Percentiles rank a stretch among this genome's conserved stretches.
These are phyloP conservation scores for Danaus melanippus DNA, from an alignment of 1,140 invertebrate genomes.

Conservation along the genomic window DNA sequence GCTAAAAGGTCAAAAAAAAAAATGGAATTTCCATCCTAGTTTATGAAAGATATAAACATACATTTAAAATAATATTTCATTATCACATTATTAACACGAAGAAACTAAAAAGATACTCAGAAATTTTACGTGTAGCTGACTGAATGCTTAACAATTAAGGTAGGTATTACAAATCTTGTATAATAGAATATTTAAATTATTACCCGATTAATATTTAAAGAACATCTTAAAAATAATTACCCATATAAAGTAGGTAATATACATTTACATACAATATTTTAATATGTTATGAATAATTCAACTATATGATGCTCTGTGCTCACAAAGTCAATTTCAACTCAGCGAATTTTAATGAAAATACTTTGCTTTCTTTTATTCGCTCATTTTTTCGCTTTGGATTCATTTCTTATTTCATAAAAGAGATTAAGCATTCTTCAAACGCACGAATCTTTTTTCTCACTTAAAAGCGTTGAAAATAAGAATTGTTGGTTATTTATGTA, in stretches of 20 bases:
- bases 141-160: background rate
- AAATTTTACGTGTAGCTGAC: background rate
- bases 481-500: no score
- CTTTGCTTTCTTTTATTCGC: constrained; percentile 27
- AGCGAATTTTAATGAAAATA: constrained; percentile 33
- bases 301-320: constrained; percentile 29
- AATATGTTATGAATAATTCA: constrained; percentile 32
- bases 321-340: constrained; percentile 33
- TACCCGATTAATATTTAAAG: constrained; percentile 4
- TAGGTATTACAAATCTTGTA: background rate
- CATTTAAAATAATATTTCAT: no score
- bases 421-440: constrained; percentile 32
- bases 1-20: no score
- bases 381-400: constrained; percentile 27
- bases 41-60: no score
- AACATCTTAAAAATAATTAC: constrained; percentile 4
- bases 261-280: constrained; percentile 21
- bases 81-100: no score
- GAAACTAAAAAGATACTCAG: background rate
- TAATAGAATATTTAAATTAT: no score
- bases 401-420: constrained; percentile 30
- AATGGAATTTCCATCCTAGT: no score
- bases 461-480: no score
- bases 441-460: constrained; percentile 19
- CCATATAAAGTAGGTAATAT: constrained; percentile 13